Evolutionary conservation across 2,888 invertebrate species (phyloP).

Genomic region (Molanna angustata): DNA sequence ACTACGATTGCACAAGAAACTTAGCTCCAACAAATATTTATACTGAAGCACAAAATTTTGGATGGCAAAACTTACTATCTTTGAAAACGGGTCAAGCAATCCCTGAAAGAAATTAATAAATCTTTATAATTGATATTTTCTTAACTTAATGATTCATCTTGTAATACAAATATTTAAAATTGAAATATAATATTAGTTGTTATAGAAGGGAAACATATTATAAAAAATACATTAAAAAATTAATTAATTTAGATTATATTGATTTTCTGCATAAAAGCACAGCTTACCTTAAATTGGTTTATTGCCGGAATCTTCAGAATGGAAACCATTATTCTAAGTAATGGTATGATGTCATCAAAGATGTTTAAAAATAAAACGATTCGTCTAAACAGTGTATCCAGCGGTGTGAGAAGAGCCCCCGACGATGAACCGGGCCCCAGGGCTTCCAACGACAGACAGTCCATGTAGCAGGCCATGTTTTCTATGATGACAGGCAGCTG

Average conservation of each 20-base stretch:
- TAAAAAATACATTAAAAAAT: conserved; percentile 1
- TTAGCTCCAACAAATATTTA: conserved; percentile 79
- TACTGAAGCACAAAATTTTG: conserved; percentile 83
- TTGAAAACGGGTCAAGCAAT: conserved; percentile 92
- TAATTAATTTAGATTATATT: conserved; percentile 3
- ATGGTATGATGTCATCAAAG: conserved; percentile 66
- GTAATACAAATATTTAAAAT: too few relatives aligned
- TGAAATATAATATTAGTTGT: too few relatives aligned
- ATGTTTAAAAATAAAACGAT: conserved; percentile 67
- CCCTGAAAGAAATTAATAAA: conserved; percentile 52
- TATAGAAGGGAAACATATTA: too few relatives aligned
- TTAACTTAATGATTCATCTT: background rate
- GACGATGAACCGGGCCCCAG: conserved; percentile 66
- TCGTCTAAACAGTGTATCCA: conserved; percentile 83
- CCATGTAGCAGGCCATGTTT: conserved; percentile 92
- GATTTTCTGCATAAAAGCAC: background rate
- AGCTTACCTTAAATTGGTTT: conserved; percentile 69
- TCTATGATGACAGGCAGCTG: conserved; percentile 75
- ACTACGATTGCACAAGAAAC: conserved; percentile 84
- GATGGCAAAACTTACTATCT: conserved; percentile 88
- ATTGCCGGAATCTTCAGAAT: conserved; percentile 83
- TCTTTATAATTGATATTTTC: background rate
- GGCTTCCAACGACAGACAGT: conserved; percentile 84
- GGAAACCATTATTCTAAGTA: conserved; percentile 74
- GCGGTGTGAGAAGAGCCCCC: conserved; percentile 74